Conservation (phyloP, 2,113 vertebrate species). For the Psilopogon haemacephalus region DNA sequence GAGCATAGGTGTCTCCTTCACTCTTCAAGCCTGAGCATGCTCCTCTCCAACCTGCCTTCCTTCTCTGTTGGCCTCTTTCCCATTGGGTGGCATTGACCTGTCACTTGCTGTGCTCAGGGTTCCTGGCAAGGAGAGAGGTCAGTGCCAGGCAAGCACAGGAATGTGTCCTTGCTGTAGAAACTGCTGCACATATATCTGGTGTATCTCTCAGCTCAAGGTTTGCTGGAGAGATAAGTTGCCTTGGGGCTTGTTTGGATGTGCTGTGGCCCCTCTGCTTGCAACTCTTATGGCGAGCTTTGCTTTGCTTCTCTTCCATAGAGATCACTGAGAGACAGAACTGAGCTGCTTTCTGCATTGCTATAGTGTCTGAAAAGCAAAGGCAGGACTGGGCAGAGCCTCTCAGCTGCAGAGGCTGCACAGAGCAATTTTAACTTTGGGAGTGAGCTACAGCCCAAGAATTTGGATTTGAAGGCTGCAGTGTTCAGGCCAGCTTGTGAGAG, state of each 20-base stretch:
- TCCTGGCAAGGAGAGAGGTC: not conserved
- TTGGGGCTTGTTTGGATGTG: not conserved
- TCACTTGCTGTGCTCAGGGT: not conserved
- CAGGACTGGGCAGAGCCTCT: not conserved
- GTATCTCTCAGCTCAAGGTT: constrained; percentile 43
- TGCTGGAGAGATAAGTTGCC: constrained; percentile 20
- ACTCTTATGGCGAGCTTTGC: not conserved
- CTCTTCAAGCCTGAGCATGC: not conserved
- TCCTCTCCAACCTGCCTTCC: not conserved
- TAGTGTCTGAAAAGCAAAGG: not conserved
- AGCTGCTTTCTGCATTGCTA: not conserved
- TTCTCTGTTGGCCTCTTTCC: not conserved
- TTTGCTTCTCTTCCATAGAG: not conserved
- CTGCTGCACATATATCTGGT: not conserved
- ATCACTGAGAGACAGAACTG: not conserved
- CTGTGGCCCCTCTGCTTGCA: not conserved
- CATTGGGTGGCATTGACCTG: not conserved
- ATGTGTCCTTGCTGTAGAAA: constrained; percentile 46
- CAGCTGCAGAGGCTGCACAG: not conserved
- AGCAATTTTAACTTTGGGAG: not conserved
- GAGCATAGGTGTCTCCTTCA: not conserved
- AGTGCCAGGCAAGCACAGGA: not conserved
- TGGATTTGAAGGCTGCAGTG: not conserved
- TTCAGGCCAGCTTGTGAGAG: not conserved
- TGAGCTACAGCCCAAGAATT: not conserved